Conservation (phyloP, 2,113 vertebrate genomes). For the Ciconia boyciana region DNA sequence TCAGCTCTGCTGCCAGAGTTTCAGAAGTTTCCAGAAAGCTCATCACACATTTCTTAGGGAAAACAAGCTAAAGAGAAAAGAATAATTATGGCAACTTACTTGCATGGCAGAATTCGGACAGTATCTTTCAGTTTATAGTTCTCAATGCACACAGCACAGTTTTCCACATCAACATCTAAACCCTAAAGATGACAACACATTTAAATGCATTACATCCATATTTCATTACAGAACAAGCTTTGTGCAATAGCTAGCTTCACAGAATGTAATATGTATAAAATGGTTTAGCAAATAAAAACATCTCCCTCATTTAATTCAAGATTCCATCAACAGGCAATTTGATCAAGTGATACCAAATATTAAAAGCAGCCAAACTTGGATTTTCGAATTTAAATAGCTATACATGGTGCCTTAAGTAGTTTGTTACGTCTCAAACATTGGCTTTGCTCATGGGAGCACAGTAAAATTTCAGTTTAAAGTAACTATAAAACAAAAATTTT, state of each 20-base stretch:
- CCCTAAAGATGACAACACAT: slow-evolving; percentile 64
- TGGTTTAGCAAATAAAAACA: neutral
- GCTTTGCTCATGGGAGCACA: neutral
- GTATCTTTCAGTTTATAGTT: slow-evolving; percentile 81
- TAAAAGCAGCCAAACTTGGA: neutral
- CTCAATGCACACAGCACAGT: slow-evolving; percentile 84
- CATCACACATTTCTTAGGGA: neutral
- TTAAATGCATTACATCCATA: neutral
- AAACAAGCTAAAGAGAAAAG: neutral
- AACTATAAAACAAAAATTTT: neutral
- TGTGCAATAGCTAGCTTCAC: neutral
- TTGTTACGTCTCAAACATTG: neutral
- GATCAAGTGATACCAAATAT: neutral
- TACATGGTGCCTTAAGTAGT: neutral
- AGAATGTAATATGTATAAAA: neutral
- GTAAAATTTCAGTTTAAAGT: neutral
- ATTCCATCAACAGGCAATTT: neutral
- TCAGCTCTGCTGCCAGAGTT: neutral
- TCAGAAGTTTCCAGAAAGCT: neutral
- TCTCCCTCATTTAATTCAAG: neutral
- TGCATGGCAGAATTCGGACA: slow-evolving; percentile 82
- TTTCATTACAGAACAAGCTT: neutral
- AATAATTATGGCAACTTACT: slow-evolving; percentile 63
- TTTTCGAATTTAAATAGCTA: neutral
- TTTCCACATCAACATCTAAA: slow-evolving; percentile 78